Base-by-base conservation (phyloP, 2,113 vertebrate species). In the Beaufortia kweichowensis region DNA sequence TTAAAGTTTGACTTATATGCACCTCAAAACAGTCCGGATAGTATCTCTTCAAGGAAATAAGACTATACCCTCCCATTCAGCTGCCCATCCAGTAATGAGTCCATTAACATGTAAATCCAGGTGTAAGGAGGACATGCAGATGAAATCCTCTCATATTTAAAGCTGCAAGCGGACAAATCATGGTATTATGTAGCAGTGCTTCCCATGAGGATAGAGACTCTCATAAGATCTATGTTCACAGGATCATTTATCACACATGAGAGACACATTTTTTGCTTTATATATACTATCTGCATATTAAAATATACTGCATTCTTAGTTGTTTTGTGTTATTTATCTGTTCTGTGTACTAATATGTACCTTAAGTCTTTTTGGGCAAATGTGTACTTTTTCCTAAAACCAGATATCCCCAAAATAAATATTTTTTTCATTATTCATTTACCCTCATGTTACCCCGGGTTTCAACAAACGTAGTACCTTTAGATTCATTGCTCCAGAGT, bases 41-140 rank as follows among this genome's bases (percentile, higher is more conserved):
- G 23, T 60, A 50, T 33, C 53, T 10, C 67, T 77, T 71, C 9
- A 66, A 75, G 48, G 43, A 26, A 63, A 77, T 59, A 21, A 9
- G 77, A 69, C 63, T 28, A 46, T 48, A 75, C 56, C 59, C 71
- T 75, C 78, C 76, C 80, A 82, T 79, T 59, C 57, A 80, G 79
- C 67, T 69, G 79, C 76, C 78, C 77, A 72, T 61, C 66, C 74
- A 41, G 68, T 89, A 90, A 91, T 91, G 86, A 90, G 81, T 75
- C 83, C 80, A 86, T 91, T 90, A 88, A 89, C 88, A 92, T 89
- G 86, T 85, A 90, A 88, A 90, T 90, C 86, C 85, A 89, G 87
- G 84, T 88, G 86, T 79, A 85, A 82, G 79, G 71, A 81, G 80
- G 76, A 82, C 77, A 82, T 80, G 63, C 83, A 82, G 80, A 83